Evolutionary conservation across 2,888 invertebrate species (phyloP).

Genomic region (Helicoverpa assulta): DNA sequence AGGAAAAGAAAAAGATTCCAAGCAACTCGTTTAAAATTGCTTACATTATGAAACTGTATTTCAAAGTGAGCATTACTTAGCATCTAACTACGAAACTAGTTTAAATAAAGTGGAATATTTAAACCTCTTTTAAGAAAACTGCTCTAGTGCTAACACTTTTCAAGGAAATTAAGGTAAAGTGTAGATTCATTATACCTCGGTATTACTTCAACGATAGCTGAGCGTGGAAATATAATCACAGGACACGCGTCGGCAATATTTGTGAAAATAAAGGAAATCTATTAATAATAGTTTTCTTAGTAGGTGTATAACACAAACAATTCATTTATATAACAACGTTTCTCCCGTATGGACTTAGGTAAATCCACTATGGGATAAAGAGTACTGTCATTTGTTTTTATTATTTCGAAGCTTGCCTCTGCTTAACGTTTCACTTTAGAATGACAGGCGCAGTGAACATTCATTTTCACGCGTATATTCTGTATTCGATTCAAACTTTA

Average conservation of each 20-base stretch:
- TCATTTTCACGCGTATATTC: no score
- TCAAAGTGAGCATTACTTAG: conserved; percentile 65
- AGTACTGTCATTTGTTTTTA: not conserved
- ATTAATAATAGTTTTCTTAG: not conserved
- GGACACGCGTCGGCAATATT: not conserved
- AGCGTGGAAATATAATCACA: conserved; percentile 44
- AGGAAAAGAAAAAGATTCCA: conserved; percentile 40
- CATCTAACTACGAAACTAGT: conserved; percentile 61
- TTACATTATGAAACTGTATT: conserved; percentile 59
- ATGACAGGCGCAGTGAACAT: not conserved
- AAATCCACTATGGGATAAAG: not conserved
- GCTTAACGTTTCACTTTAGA: not conserved
- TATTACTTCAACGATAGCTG: conserved; percentile 61
- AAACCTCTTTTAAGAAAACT: conserved; percentile 80
- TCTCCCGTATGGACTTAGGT: no score
- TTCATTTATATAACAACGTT: no score
- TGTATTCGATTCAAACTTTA: no score
- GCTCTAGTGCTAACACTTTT: conserved; percentile 76
- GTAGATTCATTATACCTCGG: conserved; percentile 78
- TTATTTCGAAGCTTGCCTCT: not conserved
- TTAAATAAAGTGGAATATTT: conserved; percentile 74
- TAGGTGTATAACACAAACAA: no score
- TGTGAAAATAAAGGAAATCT: not conserved
- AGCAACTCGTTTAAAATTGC: conserved; percentile 53
- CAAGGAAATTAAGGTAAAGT: conserved; percentile 81